Evolutionary conservation across 2,113 vertebrate species (phyloP), one percentile per base, ranked within the genome.

Genomic region (Eurystomus gularis): DNA sequence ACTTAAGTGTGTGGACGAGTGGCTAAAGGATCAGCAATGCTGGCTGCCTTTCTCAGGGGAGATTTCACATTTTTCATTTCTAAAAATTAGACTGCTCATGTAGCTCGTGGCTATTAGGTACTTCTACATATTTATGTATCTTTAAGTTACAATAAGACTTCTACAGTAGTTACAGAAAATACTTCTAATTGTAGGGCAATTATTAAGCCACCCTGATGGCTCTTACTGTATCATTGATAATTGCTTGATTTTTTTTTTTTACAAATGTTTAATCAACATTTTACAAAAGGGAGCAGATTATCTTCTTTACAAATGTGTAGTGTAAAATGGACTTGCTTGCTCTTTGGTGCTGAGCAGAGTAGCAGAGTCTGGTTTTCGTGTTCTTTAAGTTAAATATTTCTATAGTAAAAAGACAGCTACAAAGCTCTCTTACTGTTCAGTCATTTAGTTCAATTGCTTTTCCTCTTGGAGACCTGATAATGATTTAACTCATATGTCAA

Each of bases 31-130:
- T n/a, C n/a, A n/a, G n/a, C n/a, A 91, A 82, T 57, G 48, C 76
- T 93, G 88, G 61, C 87, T 97, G 75, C 76, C 79, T 46, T 73
- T 79, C 57, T 68, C 8, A 10, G 84, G 54, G 65, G 81, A 88
- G 58, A 70, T 91, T 86, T 78, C 91, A 66, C 46, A 39, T 95
- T 94, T 94, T 96, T 91, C 0, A 33, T 94, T 96, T 95, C 65
- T 42, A 94, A 86, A 82, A 83, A 69, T 93, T 80, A 49, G 35
- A 29, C 35, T 76, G 21, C 24, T 39, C 91, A 54, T 68, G 55
- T 60, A 82, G 62, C 61, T 90, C n/a, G n/a, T 37, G 62, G 31
- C 58, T 69, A 23, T 96, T 96, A 90, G 79, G 88, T 14, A 86
- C 35, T 86, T 84, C 62, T 93, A 55, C 6, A 3, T 80, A 46